phyloP scores from a whole-genome alignment of 2,888 invertebrate species.

The Sicus ferrugineus region DNA sequence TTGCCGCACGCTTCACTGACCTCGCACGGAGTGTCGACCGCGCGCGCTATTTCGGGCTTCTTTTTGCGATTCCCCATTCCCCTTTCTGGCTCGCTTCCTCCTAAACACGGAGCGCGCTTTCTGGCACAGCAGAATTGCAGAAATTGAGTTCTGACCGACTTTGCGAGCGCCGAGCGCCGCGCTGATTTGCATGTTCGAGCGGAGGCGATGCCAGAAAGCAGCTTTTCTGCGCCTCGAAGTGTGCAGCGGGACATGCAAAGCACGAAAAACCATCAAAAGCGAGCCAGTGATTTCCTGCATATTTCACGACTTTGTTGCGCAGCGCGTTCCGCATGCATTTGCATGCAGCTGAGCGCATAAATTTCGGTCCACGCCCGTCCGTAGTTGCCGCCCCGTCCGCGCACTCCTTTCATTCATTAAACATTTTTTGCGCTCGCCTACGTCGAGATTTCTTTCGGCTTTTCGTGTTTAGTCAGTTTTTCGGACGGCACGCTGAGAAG shows the following conservation, averaged over 20 bases:
- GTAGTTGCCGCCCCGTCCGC: neutral
- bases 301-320: constrained; percentile 30
- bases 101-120: neutral
- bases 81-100: neutral
- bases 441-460: neutral
- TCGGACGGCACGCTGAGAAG: neutral
- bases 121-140: neutral
- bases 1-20: constrained; percentile 15
- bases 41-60: neutral
- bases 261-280: constrained; percentile 6
- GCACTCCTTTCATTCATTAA: neutral
- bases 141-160: constrained; percentile 29
- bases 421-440: neutral
- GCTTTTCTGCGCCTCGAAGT: constrained; percentile 21
- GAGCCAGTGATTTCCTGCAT: constrained; percentile 27
- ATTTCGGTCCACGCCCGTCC: constrained; percentile 7
- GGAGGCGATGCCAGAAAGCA: constrained; percentile 27
- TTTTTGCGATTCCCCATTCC: too few relatives aligned
- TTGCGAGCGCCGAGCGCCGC: neutral
- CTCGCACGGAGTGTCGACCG: neutral
- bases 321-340: constrained; percentile 23
- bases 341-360: constrained; percentile 27
- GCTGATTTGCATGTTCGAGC: constrained; percentile 24
- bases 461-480: neutral
- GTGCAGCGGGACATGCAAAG: constrained; percentile 15